Percentiles rank a stretch among this genome's conserved stretches.
These are phyloP conservation scores for Phyto melanocephala DNA, from an alignment of 2,888 invertebrate species.

Conservation along the genomic window DNA sequence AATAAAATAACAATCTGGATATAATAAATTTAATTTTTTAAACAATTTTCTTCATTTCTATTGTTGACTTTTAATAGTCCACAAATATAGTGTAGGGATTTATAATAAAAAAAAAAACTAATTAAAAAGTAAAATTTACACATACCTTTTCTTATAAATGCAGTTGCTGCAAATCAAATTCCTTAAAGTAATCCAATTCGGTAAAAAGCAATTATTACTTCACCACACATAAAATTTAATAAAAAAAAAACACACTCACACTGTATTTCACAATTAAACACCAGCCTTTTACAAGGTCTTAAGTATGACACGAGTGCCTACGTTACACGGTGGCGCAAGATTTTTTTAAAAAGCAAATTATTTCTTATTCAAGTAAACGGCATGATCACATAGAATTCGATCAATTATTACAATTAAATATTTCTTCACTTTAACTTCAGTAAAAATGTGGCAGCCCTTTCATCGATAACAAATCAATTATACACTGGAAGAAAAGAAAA, in stretches of 20 bases:
- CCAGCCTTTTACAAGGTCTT: background rate
- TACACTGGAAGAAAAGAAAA: conserved; percentile 51
- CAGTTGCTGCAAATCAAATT: conserved; percentile 25
- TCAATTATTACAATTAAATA: background rate
- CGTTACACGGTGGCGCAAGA: background rate
- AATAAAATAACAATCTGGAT: no score
- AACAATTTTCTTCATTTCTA: no score
- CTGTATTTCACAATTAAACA: background rate
- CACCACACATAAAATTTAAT: background rate
- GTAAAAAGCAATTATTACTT: background rate
- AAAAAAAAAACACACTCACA: background rate
- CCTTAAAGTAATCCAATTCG: conserved; percentile 18
- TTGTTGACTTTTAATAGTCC: no score
- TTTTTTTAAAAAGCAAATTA: background rate
- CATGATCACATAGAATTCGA: background rate
- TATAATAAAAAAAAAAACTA: no score
- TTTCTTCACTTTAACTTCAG: background rate
- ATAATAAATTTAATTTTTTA: no score
- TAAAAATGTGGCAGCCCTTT: conserved; percentile 42
- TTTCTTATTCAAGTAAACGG: background rate
- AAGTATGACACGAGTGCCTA: background rate
- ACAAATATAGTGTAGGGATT: no score
- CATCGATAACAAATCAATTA: conserved; percentile 1
- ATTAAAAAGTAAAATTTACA: no score
- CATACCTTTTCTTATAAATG: conserved; percentile 52